A percentile compares a stretch with the other conserved stretches of the same genome.
Evolutionary conservation across 2,113 vertebrate species (phyloP).

Genomic region (Setophaga coronata): DNA sequence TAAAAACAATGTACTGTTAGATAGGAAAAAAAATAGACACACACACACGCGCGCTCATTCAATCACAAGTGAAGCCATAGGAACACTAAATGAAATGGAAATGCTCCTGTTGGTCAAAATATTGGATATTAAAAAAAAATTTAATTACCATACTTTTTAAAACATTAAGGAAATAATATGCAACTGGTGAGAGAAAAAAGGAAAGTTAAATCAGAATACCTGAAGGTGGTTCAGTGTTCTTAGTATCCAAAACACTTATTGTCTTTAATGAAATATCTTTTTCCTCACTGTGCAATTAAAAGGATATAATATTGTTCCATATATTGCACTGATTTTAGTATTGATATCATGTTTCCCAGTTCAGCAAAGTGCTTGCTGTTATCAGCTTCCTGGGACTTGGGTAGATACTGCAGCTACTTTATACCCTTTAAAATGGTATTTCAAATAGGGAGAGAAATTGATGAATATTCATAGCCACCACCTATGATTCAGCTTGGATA

Average conservation of each 20-base stretch:
- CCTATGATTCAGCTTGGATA: background rate
- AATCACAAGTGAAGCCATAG: background rate
- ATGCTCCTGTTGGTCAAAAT: background rate
- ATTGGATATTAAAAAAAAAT: background rate
- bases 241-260: background rate
- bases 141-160: background rate
- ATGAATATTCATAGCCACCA: background rate
- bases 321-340: background rate
- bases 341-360: background rate
- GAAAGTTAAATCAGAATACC: background rate
- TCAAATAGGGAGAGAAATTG: background rate
- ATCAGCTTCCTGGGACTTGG: rapidly evolving
- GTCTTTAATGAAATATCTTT: background rate
- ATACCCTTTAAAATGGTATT: background rate
- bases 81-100: background rate
- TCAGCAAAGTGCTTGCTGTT: background rate
- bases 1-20: background rate
- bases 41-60: background rate
- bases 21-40: background rate
- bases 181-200: background rate
- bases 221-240: background rate
- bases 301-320: background rate
- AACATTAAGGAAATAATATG: background rate
- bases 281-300: background rate
- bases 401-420: background rate